phyloP scores from a whole-genome alignment of 2,113 vertebrate species.

The Sciurus niger region DNA sequence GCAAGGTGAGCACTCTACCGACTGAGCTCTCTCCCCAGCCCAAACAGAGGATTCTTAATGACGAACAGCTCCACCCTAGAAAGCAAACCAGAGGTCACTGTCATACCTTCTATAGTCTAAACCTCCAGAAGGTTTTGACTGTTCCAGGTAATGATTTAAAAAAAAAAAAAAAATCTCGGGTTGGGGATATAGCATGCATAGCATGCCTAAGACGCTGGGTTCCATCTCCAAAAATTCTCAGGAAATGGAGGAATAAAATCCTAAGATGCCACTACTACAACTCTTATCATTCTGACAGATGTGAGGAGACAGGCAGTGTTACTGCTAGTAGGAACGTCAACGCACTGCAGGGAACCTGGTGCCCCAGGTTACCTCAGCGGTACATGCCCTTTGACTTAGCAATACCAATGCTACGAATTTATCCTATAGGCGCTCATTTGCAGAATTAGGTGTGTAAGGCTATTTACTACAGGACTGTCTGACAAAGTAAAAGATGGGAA shows the following conservation, averaged over 20 bases:
- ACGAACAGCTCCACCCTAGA: neutral
- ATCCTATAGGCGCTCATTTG: neutral
- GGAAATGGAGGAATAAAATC: neutral
- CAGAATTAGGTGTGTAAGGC: neutral
- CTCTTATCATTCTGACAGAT: neutral
- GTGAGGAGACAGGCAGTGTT: neutral
- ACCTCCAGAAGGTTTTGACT: neutral
- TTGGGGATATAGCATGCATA: neutral
- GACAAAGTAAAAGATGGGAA: neutral
- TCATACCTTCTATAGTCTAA: neutral
- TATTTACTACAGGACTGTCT: neutral
- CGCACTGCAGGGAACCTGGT: neutral
- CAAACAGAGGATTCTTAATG: neutral
- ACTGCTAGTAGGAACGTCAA: neutral
- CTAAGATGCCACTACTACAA: neutral
- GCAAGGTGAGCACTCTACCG: too few species aligned
- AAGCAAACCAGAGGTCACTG: neutral
- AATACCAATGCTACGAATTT: neutral
- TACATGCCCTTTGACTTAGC: neutral
- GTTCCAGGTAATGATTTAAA: conserved; percentile 27
- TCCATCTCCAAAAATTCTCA: neutral
- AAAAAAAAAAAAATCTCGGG: neutral
- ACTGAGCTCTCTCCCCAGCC: too few species aligned
- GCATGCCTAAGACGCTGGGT: neutral
- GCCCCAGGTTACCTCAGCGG: neutral